phyloP scores from a whole-genome alignment of 1,140 invertebrate species.

The Musca domestica region DNA sequence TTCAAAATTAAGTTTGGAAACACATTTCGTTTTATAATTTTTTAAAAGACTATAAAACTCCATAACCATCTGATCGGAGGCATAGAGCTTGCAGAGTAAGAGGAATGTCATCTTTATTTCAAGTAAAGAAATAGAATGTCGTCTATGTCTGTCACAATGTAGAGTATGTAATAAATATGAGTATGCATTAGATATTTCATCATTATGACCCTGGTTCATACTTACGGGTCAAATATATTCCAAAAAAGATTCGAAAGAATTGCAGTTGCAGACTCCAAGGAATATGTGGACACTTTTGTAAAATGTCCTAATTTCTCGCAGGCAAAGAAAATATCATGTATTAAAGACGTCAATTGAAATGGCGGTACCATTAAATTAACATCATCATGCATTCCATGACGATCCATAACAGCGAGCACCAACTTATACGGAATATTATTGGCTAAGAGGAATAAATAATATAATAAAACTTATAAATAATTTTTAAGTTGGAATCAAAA shows the following conservation, averaged over 20 bases:
- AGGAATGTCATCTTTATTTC: constrained; percentile 49
- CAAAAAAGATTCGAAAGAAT: constrained; percentile 48
- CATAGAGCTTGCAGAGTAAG: constrained; percentile 44
- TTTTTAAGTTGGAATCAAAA: too few species aligned
- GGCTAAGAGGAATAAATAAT: constrained; percentile 31
- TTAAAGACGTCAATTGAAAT: constrained; percentile 45
- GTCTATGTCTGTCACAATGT: constrained; percentile 33
- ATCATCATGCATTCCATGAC: constrained; percentile 37
- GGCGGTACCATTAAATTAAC: constrained; percentile 45
- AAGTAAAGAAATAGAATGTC: constrained; percentile 45
- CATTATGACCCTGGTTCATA: not conserved
- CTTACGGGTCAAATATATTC: constrained; percentile 51
- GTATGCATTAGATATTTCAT: too few species aligned
- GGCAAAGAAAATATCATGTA: constrained; percentile 49
- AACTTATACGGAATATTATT: constrained; percentile 46
- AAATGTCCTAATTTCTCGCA: constrained; percentile 49
- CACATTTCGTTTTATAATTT: constrained; percentile 37
- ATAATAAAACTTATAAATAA: not conserved
- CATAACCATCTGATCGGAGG: constrained; percentile 36
- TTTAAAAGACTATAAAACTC: constrained; percentile 42
- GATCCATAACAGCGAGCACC: constrained; percentile 42
- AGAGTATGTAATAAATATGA: not conserved
- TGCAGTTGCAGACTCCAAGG: constrained; percentile 36
- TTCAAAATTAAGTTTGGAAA: constrained; percentile 45
- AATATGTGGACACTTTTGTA: constrained; percentile 32